phyloP scores from a whole-genome alignment of 2,888 invertebrate species.

The Phortica okadai region DNA sequence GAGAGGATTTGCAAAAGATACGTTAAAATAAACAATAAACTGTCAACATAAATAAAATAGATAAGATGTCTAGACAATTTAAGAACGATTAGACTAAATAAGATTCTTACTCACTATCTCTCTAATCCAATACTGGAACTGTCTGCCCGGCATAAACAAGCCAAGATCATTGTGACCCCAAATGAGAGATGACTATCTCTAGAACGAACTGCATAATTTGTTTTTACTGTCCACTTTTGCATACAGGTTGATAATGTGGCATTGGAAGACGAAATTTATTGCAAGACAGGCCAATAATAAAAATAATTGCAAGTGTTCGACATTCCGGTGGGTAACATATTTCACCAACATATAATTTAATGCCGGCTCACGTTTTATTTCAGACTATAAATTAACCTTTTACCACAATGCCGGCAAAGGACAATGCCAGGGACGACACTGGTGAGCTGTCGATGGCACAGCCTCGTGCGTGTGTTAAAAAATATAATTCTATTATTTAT shows the following conservation, averaged over 20 bases:
- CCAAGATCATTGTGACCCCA: no score
- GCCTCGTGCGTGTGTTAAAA: background rate
- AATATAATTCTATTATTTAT: slow-evolving; percentile 18
- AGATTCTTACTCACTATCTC: no score
- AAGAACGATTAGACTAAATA: no score
- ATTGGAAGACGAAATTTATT: background rate
- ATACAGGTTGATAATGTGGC: background rate
- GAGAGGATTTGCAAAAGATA: no score
- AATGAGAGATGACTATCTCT: no score
- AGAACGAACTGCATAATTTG: no score
- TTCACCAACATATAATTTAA: slow-evolving; percentile 13
- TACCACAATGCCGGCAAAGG: slow-evolving; percentile 25
- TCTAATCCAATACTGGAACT: no score
- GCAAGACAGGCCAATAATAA: background rate
- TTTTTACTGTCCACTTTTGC: no score
- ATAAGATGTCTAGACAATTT: no score
- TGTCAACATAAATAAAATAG: no score
- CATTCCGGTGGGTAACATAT: slow-evolving; percentile 20
- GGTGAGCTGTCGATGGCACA: slow-evolving; percentile 2
- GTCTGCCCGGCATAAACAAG: no score
- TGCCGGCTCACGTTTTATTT: background rate
- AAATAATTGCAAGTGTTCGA: slow-evolving; percentile 7
- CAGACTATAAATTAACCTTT: slow-evolving; percentile 30
- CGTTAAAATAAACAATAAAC: no score
- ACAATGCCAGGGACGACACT: slow-evolving; percentile 28